phyloP scores from a whole-genome alignment of 2,888 invertebrate species.

The Sturmia bella region DNA sequence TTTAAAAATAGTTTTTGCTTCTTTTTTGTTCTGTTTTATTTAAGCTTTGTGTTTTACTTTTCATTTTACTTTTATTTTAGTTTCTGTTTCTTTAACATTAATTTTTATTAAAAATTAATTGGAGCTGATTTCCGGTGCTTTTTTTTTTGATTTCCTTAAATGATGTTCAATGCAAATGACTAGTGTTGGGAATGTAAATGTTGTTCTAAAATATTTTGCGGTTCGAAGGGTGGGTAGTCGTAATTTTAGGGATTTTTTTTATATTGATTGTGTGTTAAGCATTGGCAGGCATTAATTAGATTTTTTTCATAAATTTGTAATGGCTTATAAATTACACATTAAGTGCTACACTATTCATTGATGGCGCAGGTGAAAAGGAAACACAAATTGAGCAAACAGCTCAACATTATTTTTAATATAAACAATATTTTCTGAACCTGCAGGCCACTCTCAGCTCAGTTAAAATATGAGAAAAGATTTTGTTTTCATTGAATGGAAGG shows the following conservation, averaged over 20 bases:
- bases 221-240: constrained; percentile 59
- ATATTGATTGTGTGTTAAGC: constrained; percentile 66
- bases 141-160: constrained; percentile 45
- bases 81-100: constrained; percentile 70
- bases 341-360: constrained; percentile 26
- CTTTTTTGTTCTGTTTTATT: constrained; percentile 2
- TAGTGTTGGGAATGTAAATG: constrained; percentile 23
- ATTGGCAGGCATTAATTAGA: constrained; percentile 60
- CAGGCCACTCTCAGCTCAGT: too few species aligned
- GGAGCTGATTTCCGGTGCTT: constrained; percentile 73
- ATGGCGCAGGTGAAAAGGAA: too few species aligned
- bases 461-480: too few species aligned
- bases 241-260: constrained; percentile 37
- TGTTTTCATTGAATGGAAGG: too few species aligned
- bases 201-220: constrained; percentile 18
- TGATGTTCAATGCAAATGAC: constrained; percentile 27
- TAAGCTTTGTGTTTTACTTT: constrained; percentile 16
- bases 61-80: constrained; percentile 62
- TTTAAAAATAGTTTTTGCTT: constrained; percentile 48
- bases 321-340: constrained; percentile 43
- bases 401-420: too few species aligned
- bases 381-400: background rate
- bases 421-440: too few species aligned
- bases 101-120: constrained; percentile 71
- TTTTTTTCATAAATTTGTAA: constrained; percentile 35